These are phyloP conservation scores for Choristoneura rosaceana DNA, from an alignment of 2,888 invertebrate genomes.

Conservation along the genomic window DNA sequence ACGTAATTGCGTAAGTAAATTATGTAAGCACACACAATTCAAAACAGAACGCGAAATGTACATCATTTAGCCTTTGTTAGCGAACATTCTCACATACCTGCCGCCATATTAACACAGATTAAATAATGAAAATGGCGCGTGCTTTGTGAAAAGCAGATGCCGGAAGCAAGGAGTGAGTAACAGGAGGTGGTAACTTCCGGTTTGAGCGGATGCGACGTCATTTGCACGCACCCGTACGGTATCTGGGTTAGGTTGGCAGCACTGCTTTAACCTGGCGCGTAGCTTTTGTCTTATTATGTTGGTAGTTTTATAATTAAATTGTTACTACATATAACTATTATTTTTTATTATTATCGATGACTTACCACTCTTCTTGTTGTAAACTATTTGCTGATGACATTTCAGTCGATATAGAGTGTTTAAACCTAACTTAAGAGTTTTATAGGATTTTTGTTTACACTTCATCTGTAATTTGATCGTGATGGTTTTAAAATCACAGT, in stretches of 20 bases:
- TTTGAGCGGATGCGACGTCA: slow-evolving; percentile 44
- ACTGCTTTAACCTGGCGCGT: slow-evolving; percentile 14
- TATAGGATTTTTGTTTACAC: too few species aligned
- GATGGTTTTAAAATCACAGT: too few species aligned
- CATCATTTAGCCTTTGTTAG: slow-evolving; percentile 3
- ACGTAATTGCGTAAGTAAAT: background rate
- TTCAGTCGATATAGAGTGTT: too few species aligned
- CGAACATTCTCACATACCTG: background rate
- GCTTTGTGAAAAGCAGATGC: slow-evolving; percentile 43
- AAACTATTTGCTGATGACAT: too few species aligned
- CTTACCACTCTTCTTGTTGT: too few species aligned
- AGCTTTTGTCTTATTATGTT: slow-evolving; percentile 12
- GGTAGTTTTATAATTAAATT: background rate
- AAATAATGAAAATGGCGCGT: slow-evolving; percentile 30
- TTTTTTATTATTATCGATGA: too few species aligned
- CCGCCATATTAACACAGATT: slow-evolving; percentile 13
- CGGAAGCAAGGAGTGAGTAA: slow-evolving; percentile 45
- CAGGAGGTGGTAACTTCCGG: slow-evolving; percentile 40
- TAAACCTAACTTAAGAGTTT: too few species aligned
- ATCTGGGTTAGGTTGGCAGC: slow-evolving; percentile 41
- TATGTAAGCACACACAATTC: background rate
- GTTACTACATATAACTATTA: background rate
- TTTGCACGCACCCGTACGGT: slow-evolving; percentile 44
- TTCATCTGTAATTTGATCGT: too few species aligned
- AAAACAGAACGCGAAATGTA: background rate